Conservation (phyloP, 2,797 vertebrate genomes). For the Meda fulgida region DNA sequence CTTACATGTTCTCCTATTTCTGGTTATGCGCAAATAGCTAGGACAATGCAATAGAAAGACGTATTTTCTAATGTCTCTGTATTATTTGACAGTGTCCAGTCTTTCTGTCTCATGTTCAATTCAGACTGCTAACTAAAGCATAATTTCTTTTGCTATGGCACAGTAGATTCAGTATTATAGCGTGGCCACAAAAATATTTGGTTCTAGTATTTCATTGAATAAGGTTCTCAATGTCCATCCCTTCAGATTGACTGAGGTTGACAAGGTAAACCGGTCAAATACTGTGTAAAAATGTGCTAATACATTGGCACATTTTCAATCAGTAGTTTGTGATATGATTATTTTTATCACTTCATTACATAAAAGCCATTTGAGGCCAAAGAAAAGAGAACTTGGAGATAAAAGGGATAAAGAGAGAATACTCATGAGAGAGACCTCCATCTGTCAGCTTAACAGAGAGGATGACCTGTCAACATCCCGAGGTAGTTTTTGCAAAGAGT, state of each 20-base stretch:
- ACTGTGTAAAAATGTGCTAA: neutral
- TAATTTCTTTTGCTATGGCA: neutral
- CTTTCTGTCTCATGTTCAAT: neutral
- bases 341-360: slow-evolving; percentile 14
- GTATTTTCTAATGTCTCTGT: neutral
- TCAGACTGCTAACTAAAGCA: neutral
- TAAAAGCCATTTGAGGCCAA: slow-evolving; percentile 20
- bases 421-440: slow-evolving; percentile 39
- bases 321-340: neutral
- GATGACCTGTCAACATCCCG: slow-evolving; percentile 18
- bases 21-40: neutral
- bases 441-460: slow-evolving; percentile 47
- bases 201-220: neutral
- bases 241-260: neutral
- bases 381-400: slow-evolving; percentile 37
- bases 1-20: neutral
- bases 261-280: neutral
- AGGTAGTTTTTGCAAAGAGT: slow-evolving; percentile 11
- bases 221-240: neutral
- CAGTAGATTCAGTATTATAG: neutral
- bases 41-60: neutral
- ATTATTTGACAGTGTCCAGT: neutral
- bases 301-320: neutral
- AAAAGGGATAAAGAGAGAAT: slow-evolving; percentile 40
- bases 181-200: neutral